These are phyloP conservation scores for Cinara cedri DNA, from an alignment of 2,888 invertebrate genomes.

Conservation along the genomic window DNA sequence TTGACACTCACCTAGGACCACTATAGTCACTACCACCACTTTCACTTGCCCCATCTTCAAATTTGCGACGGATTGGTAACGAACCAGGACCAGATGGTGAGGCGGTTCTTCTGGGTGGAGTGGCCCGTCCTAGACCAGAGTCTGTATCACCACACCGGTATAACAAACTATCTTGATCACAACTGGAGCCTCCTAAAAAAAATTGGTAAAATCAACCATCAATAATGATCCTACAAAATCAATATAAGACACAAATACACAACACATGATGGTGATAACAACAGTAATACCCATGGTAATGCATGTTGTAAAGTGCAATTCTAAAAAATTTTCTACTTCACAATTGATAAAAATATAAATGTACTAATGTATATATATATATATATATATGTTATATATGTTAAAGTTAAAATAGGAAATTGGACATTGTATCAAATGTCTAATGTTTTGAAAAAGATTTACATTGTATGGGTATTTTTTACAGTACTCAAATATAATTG, in stretches of 20 bases:
- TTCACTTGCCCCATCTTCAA: conserved; percentile 61
- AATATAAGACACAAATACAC: background rate
- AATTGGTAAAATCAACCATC: too few relatives aligned
- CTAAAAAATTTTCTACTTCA: too few relatives aligned
- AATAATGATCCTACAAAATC: background rate
- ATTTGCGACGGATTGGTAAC: conserved; percentile 70
- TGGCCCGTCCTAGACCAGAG: conserved; percentile 85
- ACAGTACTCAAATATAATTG: too few relatives aligned
- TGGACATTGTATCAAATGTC: too few relatives aligned
- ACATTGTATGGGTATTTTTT: too few relatives aligned
- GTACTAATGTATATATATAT: too few relatives aligned
- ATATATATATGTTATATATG: too few relatives aligned
- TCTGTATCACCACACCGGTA: conserved; percentile 74
- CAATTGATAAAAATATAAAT: too few relatives aligned
- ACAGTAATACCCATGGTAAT: background rate
- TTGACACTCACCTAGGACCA: conserved; percentile 59
- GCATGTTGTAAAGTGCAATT: too few relatives aligned
- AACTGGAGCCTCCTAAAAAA: conserved; percentile 65
- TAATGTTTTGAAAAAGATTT: too few relatives aligned
- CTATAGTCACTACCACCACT: conserved; percentile 61
- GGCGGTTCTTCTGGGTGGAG: conserved; percentile 84
- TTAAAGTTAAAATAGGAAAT: too few relatives aligned
- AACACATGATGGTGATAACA: background rate
- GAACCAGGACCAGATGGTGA: conserved; percentile 85
- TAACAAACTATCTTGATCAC: conserved; percentile 68